Conservation (phyloP, 2,113 vertebrate species). For the Calyptomena viridis region DNA sequence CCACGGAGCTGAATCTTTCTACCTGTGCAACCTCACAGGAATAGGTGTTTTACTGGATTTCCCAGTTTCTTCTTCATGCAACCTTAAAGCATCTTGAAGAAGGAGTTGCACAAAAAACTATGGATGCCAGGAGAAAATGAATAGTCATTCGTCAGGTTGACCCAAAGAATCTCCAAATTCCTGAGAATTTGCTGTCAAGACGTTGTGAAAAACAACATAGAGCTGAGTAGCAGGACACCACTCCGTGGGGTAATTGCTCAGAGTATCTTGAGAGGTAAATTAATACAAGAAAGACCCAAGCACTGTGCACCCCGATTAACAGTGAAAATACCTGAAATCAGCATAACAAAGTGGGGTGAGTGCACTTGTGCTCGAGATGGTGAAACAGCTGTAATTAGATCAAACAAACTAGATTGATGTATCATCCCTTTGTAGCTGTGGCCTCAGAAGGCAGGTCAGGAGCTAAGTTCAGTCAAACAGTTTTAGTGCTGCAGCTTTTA, state of each 20-base stretch:
- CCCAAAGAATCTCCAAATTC: background rate
- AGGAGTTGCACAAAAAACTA: background rate
- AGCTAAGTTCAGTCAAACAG: slow-evolving; percentile 47
- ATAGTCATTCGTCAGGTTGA: background rate
- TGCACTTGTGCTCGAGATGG: slow-evolving; percentile 4
- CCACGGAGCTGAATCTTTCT: background rate
- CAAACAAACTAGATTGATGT: slow-evolving; percentile 38
- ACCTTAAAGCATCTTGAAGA: background rate
- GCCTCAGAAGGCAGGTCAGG: slow-evolving; percentile 55
- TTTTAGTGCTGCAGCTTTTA: slow-evolving; percentile 40
- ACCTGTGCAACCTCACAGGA: background rate
- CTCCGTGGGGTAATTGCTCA: background rate
- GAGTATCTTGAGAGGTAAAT: slow-evolving; percentile 10
- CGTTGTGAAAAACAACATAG: background rate
- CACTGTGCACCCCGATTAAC: background rate
- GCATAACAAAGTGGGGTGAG: slow-evolving; percentile 55
- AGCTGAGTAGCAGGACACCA: background rate
- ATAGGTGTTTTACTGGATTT: background rate
- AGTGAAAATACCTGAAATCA: slow-evolving; percentile 56
- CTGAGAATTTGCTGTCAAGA: background rate
- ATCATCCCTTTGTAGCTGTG: slow-evolving; percentile 48
- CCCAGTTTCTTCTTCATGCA: background rate
- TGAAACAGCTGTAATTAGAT: slow-evolving; percentile 65
- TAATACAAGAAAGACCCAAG: background rate
- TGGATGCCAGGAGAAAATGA: background rate